A percentile compares a stretch with the other conserved stretches of the same genome.
Evolutionary conservation across 2,888 invertebrate species (phyloP).

Genomic region (Drosophila pseudotalamancana): DNA sequence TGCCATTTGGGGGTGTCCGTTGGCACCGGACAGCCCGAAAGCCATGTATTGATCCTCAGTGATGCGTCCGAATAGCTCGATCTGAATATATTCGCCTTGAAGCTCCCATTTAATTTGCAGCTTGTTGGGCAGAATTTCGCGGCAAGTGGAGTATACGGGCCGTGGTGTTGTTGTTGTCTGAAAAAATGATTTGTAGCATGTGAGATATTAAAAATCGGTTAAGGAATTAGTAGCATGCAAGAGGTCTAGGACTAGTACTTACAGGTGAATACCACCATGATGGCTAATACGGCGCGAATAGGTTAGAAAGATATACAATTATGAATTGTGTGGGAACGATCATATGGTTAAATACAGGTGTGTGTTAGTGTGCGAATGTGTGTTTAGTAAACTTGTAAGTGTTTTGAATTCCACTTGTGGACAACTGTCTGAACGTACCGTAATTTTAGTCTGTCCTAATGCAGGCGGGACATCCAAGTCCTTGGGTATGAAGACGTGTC

Average conservation of each 20-base stretch:
- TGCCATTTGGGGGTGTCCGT: conserved; percentile 90
- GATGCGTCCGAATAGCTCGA: conserved; percentile 91
- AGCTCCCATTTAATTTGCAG: conserved; percentile 95
- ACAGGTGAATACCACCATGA: conserved; percentile 97
- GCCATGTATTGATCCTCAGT: conserved; percentile 94
- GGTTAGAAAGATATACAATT: conserved; percentile 75
- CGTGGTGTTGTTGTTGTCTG: conserved; percentile 92
- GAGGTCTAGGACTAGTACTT: conserved; percentile 86
- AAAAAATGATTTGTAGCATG: too few relatives aligned
- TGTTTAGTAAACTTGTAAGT: background rate
- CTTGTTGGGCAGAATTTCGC: conserved; percentile 92
- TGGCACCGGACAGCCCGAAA: conserved; percentile 92
- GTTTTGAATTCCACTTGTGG: background rate
- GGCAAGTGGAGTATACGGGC: conserved; percentile 90
- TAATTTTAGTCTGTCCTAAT: conserved; percentile 94
- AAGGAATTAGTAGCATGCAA: conserved; percentile 40
- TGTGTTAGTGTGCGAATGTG: conserved; percentile 16
- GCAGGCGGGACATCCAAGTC: conserved; percentile 96
- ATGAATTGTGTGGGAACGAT: conserved; percentile 64
- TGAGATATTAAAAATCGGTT: background rate
- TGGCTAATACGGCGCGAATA: conserved; percentile 87
- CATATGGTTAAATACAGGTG: conserved; percentile 50
- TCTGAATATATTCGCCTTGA: conserved; percentile 90
- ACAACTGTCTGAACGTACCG: conserved; percentile 90
- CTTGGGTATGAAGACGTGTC: conserved; percentile 94